A percentile compares a stretch with the other conserved stretches of the same genome.
Evolutionary conservation across 2,113 vertebrate genomes (phyloP).

Genomic region (Dasyornis broadbenti): DNA sequence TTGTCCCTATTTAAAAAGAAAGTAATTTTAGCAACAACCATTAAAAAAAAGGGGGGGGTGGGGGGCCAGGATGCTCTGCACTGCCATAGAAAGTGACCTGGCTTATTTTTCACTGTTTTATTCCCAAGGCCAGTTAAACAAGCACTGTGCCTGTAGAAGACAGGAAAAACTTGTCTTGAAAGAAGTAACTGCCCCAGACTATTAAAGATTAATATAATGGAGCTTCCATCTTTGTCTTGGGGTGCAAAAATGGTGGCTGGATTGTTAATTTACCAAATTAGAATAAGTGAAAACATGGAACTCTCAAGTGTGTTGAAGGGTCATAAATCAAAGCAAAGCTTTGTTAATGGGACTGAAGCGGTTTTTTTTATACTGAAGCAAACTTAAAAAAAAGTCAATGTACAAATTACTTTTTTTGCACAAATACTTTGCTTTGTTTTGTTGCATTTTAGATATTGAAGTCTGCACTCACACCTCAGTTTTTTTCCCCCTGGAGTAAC

Average conservation of each 20-base stretch:
- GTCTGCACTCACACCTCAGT: background rate
- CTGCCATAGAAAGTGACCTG: constrained; percentile 12
- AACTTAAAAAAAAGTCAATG: constrained; percentile 43
- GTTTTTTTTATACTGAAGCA: constrained; percentile 58
- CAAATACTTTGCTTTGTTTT: constrained; percentile 27
- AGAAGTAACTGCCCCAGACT: background rate
- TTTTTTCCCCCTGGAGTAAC: background rate
- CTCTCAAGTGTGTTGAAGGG: background rate
- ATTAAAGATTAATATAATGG: background rate
- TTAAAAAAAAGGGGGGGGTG: rapidly evolving
- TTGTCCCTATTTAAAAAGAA: background rate
- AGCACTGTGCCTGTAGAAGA: constrained; percentile 10
- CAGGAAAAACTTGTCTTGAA: background rate
- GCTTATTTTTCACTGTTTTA: constrained; percentile 7
- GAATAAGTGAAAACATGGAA: background rate
- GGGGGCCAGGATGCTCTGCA: background rate
- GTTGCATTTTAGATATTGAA: constrained; percentile 35
- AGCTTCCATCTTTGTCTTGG: background rate
- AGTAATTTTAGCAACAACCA: background rate
- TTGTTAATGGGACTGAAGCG: constrained; percentile 15
- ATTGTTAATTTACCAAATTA: background rate
- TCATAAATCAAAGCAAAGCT: background rate
- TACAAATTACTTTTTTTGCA: constrained; percentile 22
- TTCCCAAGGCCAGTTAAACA: background rate
- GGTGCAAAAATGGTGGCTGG: background rate